A percentile compares a stretch with the other conserved stretches of the same genome.
Conservation (phyloP, 35 echinoderm and acorn worm genomes). For the Chiridota heheva region DNA sequence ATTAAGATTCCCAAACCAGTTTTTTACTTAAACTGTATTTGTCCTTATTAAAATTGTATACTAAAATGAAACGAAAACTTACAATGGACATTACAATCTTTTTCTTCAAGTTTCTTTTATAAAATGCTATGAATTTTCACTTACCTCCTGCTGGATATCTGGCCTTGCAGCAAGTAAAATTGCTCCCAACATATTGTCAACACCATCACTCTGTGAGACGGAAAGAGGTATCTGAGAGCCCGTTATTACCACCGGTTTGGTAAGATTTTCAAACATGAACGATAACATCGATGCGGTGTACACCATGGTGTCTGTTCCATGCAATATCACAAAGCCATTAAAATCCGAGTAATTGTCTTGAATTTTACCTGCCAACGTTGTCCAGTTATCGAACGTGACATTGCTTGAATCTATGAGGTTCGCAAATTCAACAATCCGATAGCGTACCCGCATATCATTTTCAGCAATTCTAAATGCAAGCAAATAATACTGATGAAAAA, state of each 20-base stretch:
- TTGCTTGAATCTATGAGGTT: constrained; percentile 85
- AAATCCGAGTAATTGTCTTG: constrained; percentile 60
- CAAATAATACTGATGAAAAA: too few species aligned
- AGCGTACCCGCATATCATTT: constrained; percentile 29
- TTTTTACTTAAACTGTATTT: too few species aligned
- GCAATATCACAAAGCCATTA: constrained; percentile 95
- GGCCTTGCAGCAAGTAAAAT: constrained; percentile 81
- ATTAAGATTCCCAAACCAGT: too few species aligned
- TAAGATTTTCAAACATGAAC: constrained; percentile 96
- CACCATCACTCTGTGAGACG: constrained; percentile 77
- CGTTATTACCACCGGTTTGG: constrained; percentile 92
- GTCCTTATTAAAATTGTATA: too few species aligned
- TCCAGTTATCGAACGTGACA: constrained; percentile 75
- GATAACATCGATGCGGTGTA: constrained; percentile 91
- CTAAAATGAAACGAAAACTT: too few species aligned
- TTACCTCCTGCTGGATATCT: constrained; percentile 79
- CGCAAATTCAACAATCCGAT: constrained; percentile 57
- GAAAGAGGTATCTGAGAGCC: constrained; percentile 87
- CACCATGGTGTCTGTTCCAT: constrained; percentile 96
- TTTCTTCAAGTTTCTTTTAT: background rate
- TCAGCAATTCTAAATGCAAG: constrained; percentile 39
- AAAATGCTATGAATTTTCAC: background rate
- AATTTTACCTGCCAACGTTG: constrained; percentile 75
- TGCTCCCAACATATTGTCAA: constrained; percentile 86
- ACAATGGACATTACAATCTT: background rate